phyloP scores from a whole-genome alignment of 2,888 invertebrate genomes.

The Sceliomorpha sp. region DNA sequence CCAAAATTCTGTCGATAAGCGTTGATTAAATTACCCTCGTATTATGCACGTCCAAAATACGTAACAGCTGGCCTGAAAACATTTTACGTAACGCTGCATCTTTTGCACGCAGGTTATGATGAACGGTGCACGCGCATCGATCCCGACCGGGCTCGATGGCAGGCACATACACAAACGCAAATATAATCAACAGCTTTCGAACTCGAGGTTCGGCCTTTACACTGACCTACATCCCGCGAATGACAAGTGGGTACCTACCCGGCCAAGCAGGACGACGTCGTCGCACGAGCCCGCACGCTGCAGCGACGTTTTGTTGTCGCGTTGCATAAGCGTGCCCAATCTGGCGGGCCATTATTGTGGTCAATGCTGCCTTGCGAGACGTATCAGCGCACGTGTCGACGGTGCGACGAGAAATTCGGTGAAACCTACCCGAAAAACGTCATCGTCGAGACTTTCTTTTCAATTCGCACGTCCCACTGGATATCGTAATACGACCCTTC shows the following conservation, averaged over 20 bases:
- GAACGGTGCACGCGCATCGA: slow-evolving; percentile 28
- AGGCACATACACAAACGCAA: slow-evolving; percentile 36
- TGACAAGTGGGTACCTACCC: slow-evolving; percentile 55
- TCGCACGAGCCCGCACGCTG: slow-evolving; percentile 1
- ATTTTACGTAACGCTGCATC: slow-evolving; percentile 49
- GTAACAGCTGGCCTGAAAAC: slow-evolving; percentile 42
- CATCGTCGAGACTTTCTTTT: slow-evolving; percentile 40
- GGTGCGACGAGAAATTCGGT: slow-evolving; percentile 44
- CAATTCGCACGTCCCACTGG: slow-evolving; percentile 21
- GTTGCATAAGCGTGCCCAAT: slow-evolving; percentile 39
- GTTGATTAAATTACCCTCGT: no score
- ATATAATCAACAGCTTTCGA: slow-evolving; percentile 70
- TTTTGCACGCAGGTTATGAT: slow-evolving; percentile 36
- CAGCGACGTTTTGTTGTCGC: slow-evolving; percentile 25
- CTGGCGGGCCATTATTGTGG: slow-evolving; percentile 19
- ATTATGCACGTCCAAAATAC: slow-evolving; percentile 46
- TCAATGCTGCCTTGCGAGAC: slow-evolving; percentile 9
- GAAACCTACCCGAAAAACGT: slow-evolving; percentile 44
- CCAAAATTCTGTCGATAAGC: no score
- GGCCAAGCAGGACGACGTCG: slow-evolving; percentile 18
- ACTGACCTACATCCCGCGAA: slow-evolving; percentile 75
- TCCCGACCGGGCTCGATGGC: slow-evolving; percentile 36
- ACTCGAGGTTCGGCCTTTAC: slow-evolving; percentile 73
- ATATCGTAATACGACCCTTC: slow-evolving; percentile 23
- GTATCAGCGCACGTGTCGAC: slow-evolving; percentile 20